These are phyloP conservation scores for Trachops cirrhosus DNA, from an alignment of 2,797 vertebrate genomes.

Conservation along the genomic window DNA sequence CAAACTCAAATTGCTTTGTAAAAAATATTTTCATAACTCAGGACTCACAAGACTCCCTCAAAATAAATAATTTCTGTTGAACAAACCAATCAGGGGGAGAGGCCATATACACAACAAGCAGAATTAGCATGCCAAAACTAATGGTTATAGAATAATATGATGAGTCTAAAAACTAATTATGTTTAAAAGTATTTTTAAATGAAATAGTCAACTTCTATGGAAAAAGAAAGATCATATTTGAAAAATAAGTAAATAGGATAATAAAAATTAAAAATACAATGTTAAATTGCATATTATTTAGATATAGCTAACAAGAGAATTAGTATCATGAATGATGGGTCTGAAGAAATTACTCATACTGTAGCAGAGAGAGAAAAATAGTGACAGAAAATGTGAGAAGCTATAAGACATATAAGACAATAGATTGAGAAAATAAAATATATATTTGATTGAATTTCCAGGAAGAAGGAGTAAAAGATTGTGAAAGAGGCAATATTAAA, in stretches of 20 bases:
- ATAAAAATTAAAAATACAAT: background rate
- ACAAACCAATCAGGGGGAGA: background rate
- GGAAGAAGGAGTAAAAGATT: background rate
- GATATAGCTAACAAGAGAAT: background rate
- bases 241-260: background rate
- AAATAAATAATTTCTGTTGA: conserved; percentile 8
- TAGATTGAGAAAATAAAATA: conserved; percentile 2
- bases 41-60: background rate
- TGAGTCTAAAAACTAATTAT: background rate
- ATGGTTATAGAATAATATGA: background rate
- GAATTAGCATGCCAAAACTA: background rate
- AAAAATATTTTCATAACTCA: conserved; percentile 27
- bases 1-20: background rate
- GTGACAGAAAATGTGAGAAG: background rate
- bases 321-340: background rate
- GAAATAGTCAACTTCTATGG: background rate
- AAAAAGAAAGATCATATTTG: background rate
- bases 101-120: background rate
- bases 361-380: background rate
- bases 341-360: background rate
- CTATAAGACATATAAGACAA: background rate
- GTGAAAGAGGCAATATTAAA: background rate
- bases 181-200: background rate
- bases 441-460: background rate
- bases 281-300: background rate